A percentile compares a stretch with the other conserved stretches of the same genome.
phyloP scores from a whole-genome alignment of 1,140 invertebrate genomes.

The Heliconius eleuchia region DNA sequence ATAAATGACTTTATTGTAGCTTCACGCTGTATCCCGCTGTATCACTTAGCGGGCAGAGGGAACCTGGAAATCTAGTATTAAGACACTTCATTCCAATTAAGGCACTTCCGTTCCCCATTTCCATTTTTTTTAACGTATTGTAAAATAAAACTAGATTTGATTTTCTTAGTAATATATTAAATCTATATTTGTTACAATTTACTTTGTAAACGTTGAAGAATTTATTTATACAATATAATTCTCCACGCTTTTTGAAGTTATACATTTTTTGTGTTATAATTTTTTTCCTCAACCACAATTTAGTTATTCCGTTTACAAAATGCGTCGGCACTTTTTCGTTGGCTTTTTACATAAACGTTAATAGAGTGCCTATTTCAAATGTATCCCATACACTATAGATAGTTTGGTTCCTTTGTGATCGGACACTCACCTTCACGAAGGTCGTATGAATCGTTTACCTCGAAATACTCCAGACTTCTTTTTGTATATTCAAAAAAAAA shows the following conservation, averaged over 20 bases:
- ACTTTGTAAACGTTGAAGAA: not conserved
- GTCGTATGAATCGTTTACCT: slow-evolving; percentile 42
- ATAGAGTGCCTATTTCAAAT: slow-evolving; percentile 43
- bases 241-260: not conserved
- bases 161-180: too few relatives aligned
- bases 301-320: slow-evolving; percentile 1
- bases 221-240: not conserved
- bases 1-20: too few relatives aligned
- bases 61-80: too few relatives aligned
- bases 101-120: too few relatives aligned
- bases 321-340: slow-evolving; percentile 36
- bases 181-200: not conserved
- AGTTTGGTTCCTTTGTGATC: slow-evolving; percentile 55
- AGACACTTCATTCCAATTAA: too few relatives aligned
- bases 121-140: too few relatives aligned
- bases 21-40: too few relatives aligned
- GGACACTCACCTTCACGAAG: slow-evolving; percentile 62
- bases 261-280: not conserved
- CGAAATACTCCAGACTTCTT: slow-evolving; percentile 24
- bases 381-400: slow-evolving; percentile 43
- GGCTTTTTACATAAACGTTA: slow-evolving; percentile 51
- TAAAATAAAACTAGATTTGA: too few relatives aligned
- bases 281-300: not conserved
- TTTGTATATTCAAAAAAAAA: slow-evolving; percentile 19
- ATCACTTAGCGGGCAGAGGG: too few relatives aligned